Base-by-base conservation (phyloP, 2,888 invertebrate species). In the Lasioglossum malachurum region DNA sequence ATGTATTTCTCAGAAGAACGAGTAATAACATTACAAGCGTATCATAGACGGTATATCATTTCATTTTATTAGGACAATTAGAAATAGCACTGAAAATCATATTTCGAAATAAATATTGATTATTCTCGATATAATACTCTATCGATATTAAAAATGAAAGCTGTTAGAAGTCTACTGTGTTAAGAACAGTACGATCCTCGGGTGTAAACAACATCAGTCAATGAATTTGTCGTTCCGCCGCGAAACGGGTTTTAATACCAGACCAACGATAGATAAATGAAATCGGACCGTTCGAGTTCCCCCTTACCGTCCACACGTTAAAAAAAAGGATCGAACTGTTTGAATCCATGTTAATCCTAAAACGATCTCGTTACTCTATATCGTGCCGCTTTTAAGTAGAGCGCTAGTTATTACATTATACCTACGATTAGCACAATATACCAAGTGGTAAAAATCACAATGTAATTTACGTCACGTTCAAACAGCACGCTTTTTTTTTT, bases 351-450 rank as follows among this genome's bases (percentile, higher is more conserved):
- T 85, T 88, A 85, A 84, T 35, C 78, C 78, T 87, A 87, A 41
- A 82, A 84, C 78, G 79, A 83, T 79, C 75, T 79, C 75, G 77
- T 82, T 49, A 69, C 82, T 88, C 82, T 84, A 84, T 75, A 76
- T 79, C 82, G 82, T 84, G 75, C 82, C 83, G 73, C 71, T 38
- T 81, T 87, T 86, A 88, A 78, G 82, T 89, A 84, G 71, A 71
- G 80, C 49, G 83, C 82, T 88, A 92, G 38, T 87, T 83, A 88
- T 88, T 91, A 90, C 88, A 86, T 93, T 93, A 93, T 85, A 85
- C 87, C 89, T 93, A 92, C 82, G 89, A 92, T 91, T 92, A 93
- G 90, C 89, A 91, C 87, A 87, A 80, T 91, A 89, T 89, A 90
- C 91, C 87, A 78, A 92, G 83, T 84, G 89, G 87, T 90, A 88